Evolutionary conservation across 2,888 invertebrate species (phyloP).

Genomic region (Leptinotarsa rubiginosa): DNA sequence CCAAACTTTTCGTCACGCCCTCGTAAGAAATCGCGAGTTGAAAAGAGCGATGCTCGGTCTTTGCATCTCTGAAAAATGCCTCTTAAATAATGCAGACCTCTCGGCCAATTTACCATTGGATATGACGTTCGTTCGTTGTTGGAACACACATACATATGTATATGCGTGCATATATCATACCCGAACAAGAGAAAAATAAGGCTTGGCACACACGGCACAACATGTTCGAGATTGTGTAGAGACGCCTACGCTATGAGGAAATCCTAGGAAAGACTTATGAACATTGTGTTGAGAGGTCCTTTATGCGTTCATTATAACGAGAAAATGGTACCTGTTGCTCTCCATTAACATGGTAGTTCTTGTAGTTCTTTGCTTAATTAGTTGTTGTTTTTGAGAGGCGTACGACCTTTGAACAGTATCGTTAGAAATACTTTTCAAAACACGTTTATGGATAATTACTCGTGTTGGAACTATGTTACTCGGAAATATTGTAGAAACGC

Average conservation of each 20-base stretch:
- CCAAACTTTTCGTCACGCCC: background rate
- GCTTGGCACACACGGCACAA: constrained; percentile 47
- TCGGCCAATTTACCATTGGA: constrained; percentile 51
- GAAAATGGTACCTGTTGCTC: background rate
- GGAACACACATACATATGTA: constrained; percentile 53
- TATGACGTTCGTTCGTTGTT: constrained; percentile 49
- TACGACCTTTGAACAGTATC: background rate
- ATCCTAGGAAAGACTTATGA: constrained; percentile 34
- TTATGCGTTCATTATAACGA: constrained; percentile 18
- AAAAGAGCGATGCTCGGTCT: constrained; percentile 15
- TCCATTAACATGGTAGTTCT: background rate
- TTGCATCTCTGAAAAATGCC: constrained; percentile 35
- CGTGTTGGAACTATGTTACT: no score
- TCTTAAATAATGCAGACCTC: constrained; percentile 47
- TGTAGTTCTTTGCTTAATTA: background rate
- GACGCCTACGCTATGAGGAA: constrained; percentile 58
- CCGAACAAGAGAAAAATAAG: constrained; percentile 47
- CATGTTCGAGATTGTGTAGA: constrained; percentile 47
- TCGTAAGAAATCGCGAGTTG: background rate
- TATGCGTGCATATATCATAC: constrained; percentile 53
- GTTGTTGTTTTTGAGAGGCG: background rate
- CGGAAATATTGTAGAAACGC: no score
- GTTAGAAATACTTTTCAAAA: no score
- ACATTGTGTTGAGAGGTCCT: background rate
- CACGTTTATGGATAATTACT: no score